Evolutionary conservation across 2,113 vertebrate genomes (phyloP).

Genomic region (Ibidorhyncha struthersii): DNA sequence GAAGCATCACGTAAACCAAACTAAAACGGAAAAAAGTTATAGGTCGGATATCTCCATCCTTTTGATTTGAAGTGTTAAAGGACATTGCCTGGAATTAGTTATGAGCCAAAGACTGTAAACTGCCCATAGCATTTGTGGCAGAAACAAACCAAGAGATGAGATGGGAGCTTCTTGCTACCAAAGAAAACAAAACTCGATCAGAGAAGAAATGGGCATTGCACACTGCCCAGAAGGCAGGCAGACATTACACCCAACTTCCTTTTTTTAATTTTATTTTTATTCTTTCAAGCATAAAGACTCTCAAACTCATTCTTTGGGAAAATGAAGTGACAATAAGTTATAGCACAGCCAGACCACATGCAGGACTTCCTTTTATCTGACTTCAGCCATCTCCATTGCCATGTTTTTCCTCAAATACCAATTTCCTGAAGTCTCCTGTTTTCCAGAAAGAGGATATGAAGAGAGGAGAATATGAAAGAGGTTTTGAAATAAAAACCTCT

Average conservation of each 20-base stretch:
- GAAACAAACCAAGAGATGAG: not conserved
- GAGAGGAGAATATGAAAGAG: not conserved
- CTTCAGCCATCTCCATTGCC: not conserved
- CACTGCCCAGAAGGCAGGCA: not conserved
- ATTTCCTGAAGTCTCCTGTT: not conserved
- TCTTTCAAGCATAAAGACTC: not conserved
- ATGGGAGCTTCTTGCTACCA: not conserved
- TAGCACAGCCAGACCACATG: not conserved
- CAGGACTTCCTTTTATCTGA: not conserved
- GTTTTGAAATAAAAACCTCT: not conserved
- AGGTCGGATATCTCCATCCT: not conserved
- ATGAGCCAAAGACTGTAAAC: not conserved
- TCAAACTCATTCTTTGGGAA: not conserved
- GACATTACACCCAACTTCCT: not conserved
- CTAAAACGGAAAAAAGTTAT: not conserved
- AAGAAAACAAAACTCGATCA: not conserved
- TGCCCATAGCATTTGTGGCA: not conserved
- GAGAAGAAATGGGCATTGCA: not conserved
- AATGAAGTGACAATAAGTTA: not conserved
- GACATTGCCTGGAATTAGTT: not conserved
- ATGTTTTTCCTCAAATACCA: not conserved
- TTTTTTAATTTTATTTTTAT: not conserved
- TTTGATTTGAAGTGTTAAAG: not conserved
- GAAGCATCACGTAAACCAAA: not conserved
- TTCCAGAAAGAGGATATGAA: constrained; percentile 11